Conservation (phyloP, 1,140 invertebrate species). For the Nasonia vitripennis region DNA sequence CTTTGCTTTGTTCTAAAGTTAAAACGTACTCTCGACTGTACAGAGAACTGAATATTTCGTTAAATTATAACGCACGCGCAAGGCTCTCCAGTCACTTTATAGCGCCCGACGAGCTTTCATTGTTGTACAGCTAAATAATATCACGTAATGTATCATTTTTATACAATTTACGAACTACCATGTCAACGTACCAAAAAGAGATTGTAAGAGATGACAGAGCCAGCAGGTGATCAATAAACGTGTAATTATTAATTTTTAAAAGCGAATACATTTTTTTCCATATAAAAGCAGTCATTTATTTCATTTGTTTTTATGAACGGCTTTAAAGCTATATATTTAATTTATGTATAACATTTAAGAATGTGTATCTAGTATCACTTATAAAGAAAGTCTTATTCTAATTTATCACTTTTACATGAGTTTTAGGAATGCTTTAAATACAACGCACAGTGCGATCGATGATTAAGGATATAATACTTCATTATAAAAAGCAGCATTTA, state of each 20-base stretch:
- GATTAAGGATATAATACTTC: constrained; percentile 8
- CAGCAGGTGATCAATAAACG: constrained; percentile 40
- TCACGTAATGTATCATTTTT: constrained; percentile 49
- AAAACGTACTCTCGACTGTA: constrained; percentile 42
- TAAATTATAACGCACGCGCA: constrained; percentile 29
- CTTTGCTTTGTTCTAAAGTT: constrained; percentile 32
- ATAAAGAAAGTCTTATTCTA: constrained; percentile 15
- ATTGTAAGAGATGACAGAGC: constrained; percentile 45
- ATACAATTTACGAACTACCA: constrained; percentile 47
- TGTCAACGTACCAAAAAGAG: constrained; percentile 47
- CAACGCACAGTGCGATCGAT: not conserved
- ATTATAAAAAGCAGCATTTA: not conserved
- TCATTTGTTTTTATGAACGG: constrained; percentile 18
- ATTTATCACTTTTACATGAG: constrained; percentile 17
- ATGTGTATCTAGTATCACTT: constrained; percentile 39
- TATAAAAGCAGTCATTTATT: constrained; percentile 47
- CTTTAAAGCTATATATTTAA: constrained; percentile 28
- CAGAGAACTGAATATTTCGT: constrained; percentile 47
- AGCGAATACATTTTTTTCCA: constrained; percentile 48
- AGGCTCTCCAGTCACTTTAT: constrained; percentile 15
- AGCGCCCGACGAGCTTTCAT: constrained; percentile 43
- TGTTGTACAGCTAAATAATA: constrained; percentile 49
- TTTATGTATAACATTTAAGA: constrained; percentile 6
- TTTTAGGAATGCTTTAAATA: not conserved
- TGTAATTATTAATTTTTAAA: constrained; percentile 52